These are phyloP conservation scores for Lagopus leucura DNA, from an alignment of 2,113 vertebrate species.

Conservation along the genomic window DNA sequence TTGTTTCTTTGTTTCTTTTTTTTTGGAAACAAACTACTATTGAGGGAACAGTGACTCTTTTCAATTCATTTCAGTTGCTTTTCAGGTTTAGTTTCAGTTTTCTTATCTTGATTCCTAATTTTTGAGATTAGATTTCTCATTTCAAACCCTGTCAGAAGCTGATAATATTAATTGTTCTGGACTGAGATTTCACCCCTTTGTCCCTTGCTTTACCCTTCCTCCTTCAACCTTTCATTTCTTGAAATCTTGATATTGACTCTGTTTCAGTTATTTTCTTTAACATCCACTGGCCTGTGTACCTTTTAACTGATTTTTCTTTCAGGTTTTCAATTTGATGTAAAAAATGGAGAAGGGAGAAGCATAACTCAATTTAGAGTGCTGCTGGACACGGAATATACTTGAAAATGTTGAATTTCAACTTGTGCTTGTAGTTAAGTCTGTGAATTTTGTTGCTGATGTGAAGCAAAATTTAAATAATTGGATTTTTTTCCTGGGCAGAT, in stretches of 20 bases:
- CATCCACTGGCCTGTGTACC: background rate
- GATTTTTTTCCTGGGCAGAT: background rate
- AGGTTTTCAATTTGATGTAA: background rate
- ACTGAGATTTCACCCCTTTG: background rate
- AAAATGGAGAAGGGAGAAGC: background rate
- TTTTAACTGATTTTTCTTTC: background rate
- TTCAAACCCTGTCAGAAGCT: background rate
- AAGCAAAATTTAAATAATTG: background rate
- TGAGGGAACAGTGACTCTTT: background rate
- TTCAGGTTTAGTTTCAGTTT: constrained; percentile 19
- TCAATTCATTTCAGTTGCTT: background rate
- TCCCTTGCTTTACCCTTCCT: background rate
- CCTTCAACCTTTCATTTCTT: background rate
- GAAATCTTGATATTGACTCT: background rate
- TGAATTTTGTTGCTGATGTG: background rate
- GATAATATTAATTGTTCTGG: background rate
- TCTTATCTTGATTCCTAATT: background rate
- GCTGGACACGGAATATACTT: background rate
- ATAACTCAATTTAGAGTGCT: background rate
- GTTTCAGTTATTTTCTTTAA: background rate
- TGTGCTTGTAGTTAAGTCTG: background rate
- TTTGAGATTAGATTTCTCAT: background rate
- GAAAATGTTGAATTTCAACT: background rate
- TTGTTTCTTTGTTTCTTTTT: background rate
- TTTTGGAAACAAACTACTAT: background rate